Base-by-base conservation (phyloP, 2,797 vertebrate genomes). In the Decapterus maruadsi region DNA sequence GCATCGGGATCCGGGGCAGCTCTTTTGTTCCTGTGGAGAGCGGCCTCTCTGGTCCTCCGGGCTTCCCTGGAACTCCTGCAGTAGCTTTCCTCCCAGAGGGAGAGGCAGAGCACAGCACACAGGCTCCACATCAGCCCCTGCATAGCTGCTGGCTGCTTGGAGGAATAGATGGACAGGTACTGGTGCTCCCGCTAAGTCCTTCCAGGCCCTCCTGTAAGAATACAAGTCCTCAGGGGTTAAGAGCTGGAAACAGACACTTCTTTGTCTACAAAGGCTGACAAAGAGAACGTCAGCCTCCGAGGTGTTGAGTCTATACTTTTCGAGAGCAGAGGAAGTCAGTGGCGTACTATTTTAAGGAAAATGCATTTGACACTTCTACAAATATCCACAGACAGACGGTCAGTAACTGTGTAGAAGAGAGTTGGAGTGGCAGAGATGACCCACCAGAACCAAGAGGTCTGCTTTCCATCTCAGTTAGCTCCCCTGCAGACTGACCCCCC, bases 81-180 rank as follows among this genome's bases (percentile, higher is more conserved):
- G 78, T 90, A 83, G 84, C 87, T 83, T 59, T 91, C 76, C 68
- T 75, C 84, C 54, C 96, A 94, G 53, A 94, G 19, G 67, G 96
- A 92, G 78, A 98, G 91, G 81, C 95, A 94, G 78, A 98, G 79
- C 42, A 98, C 75, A 53, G 95, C 87, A 31, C 94, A 95, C 86
- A 96, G 77, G 82, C 93, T 94, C 97, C 97, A 97, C 72, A 89
- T 89, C 84, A 94, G 36, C 75, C 93, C 87, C 92, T 93, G 96
- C 98, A 99, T 99, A 62, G 80, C 89, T 92, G 88, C 84, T 85
- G 72, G 80, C 68, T 78, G 70, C 40, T 72, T 73, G 40, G 69
- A 78, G 84, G 83, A 77, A 77, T 80, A 34, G 87, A 89, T 77
- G 78, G 82, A 86, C 79, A 58, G 75, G 82, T 85, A 62, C 72